These are phyloP conservation scores for Trachurus trachurus DNA, from an alignment of 2,797 vertebrate genomes.

Conservation along the genomic window DNA sequence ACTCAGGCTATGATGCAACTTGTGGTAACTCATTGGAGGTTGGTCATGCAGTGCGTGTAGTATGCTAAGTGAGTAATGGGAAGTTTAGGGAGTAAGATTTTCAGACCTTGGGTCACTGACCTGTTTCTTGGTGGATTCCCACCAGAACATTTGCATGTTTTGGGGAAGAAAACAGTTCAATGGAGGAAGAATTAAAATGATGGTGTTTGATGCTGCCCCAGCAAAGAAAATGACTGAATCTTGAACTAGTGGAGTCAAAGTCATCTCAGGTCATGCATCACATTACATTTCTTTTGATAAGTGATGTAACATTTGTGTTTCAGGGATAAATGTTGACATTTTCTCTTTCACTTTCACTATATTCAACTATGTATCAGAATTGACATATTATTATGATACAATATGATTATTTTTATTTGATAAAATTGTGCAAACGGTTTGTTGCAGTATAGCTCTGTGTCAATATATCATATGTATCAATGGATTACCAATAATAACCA, in stretches of 20 bases:
- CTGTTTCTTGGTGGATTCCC: conserved; percentile 23
- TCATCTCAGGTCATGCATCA: not conserved
- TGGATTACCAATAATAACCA: not conserved
- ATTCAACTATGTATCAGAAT: not conserved
- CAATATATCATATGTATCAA: not conserved
- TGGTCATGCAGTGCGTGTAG: conserved; percentile 32
- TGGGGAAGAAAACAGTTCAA: no score
- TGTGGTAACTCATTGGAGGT: conserved; percentile 41
- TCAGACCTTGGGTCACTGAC: conserved; percentile 44
- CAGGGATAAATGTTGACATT: not conserved
- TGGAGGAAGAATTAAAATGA: not conserved
- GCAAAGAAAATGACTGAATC: not conserved
- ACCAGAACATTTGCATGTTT: not conserved
- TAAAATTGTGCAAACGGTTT: not conserved
- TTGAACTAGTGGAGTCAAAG: not conserved
- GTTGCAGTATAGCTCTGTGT: not conserved
- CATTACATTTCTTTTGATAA: not conserved
- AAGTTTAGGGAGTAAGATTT: conserved; percentile 34
- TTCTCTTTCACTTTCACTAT: not conserved
- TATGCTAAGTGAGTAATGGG: conserved; percentile 27
- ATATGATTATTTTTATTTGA: not conserved
- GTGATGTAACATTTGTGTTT: not conserved
- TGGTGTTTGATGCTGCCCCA: not conserved
- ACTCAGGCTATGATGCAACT: conserved; percentile 57
- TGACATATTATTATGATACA: not conserved